Conservation (phyloP, 1,140 invertebrate species). For the Drosophila seguyi region DNA sequence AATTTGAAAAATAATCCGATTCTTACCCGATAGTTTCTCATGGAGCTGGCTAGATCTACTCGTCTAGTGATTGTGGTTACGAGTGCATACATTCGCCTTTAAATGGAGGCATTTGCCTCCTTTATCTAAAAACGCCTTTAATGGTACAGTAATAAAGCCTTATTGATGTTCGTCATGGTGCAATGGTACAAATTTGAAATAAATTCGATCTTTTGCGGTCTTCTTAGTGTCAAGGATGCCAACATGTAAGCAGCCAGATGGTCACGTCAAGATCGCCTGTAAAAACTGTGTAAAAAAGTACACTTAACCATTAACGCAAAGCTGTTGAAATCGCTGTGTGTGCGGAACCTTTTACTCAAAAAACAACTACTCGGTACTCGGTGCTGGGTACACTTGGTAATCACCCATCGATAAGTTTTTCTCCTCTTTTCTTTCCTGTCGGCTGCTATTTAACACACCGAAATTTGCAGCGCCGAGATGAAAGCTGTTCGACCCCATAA, state of each 20-base stretch:
- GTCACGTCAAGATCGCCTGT: constrained; percentile 29
- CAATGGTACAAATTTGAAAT: constrained; percentile 19
- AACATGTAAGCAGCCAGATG: constrained; percentile 27
- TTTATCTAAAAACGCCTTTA: background rate
- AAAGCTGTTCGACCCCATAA: constrained; percentile 43
- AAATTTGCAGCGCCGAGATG: constrained; percentile 40
- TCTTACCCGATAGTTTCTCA: background rate
- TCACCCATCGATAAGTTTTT: constrained; percentile 48
- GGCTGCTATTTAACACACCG: constrained; percentile 39
- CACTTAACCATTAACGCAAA: constrained; percentile 27
- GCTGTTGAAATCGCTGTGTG: constrained; percentile 36
- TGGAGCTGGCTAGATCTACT: background rate
- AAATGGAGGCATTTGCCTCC: background rate
- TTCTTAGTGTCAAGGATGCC: constrained; percentile 41
- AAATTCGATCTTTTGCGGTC: constrained; percentile 31
- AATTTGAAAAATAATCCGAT: background rate
- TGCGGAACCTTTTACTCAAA: constrained; percentile 42
- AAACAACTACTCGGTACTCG: constrained; percentile 42
- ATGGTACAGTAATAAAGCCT: constrained; percentile 11
- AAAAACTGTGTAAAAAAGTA: constrained; percentile 33
- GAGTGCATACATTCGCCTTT: too few relatives aligned
- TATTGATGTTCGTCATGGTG: constrained; percentile 7
- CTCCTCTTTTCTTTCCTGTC: constrained; percentile 38
- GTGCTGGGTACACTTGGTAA: constrained; percentile 46
- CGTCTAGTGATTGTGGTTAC: background rate